Percentiles rank a stretch among this genome's conserved stretches.
Evolutionary conservation across 2,888 invertebrate species (phyloP).

Genomic region (Onthophagus sagittarius): DNA sequence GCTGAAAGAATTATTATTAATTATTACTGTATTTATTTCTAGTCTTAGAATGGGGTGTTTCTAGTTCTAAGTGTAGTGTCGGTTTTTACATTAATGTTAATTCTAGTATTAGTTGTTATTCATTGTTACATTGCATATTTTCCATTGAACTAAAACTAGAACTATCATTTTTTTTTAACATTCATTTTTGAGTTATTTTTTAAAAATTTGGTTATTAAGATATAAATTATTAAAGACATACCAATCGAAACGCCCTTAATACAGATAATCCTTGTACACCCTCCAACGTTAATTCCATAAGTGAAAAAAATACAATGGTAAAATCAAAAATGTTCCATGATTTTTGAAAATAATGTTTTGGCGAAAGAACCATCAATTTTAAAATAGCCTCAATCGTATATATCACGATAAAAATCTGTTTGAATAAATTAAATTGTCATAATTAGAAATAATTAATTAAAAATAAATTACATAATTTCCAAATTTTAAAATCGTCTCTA

Average conservation of each 20-base stretch:
- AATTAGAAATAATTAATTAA: slow-evolving; percentile 13
- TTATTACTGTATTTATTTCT: background rate
- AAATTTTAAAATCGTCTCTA: slow-evolving; percentile 81
- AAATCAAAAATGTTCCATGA: slow-evolving; percentile 99
- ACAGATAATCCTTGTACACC: slow-evolving; percentile 96
- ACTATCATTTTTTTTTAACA: no score
- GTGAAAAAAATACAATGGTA: slow-evolving; percentile 92
- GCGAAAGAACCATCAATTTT: slow-evolving; percentile 95
- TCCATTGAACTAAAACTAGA: no score
- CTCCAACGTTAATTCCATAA: slow-evolving; percentile 89
- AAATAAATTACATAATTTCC: slow-evolving; percentile 84
- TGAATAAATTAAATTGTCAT: no score
- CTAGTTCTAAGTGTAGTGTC: no score
- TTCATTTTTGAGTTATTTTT: no score
- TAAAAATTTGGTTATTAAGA: no score
- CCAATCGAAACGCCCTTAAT: slow-evolving; percentile 96
- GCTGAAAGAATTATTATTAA: slow-evolving; percentile 60
- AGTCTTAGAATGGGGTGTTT: no score
- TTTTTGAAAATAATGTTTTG: slow-evolving; percentile 95
- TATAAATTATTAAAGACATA: slow-evolving; percentile 47
- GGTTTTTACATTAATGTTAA: no score
- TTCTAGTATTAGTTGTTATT: no score
- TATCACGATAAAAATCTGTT: slow-evolving; percentile 94
- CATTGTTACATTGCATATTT: no score
- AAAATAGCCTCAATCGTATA: slow-evolving; percentile 93